Percentiles rank a stretch among this genome's conserved stretches.
Conservation (phyloP, 23 tunicate species). For the Halocynthia aurantium region DNA sequence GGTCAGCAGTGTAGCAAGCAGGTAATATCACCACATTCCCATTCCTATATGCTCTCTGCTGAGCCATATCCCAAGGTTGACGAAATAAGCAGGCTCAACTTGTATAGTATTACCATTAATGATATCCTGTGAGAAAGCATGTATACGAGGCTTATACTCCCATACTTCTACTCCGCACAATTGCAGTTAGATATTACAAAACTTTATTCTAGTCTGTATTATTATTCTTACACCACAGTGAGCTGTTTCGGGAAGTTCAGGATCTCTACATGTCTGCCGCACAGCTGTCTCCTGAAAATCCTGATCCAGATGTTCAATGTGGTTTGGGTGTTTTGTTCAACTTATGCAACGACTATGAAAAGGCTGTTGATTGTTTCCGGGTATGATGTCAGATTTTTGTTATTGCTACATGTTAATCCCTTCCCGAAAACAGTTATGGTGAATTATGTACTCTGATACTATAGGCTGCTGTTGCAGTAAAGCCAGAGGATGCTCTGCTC, state of each 20-base stretch:
- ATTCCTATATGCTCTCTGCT: too few species aligned
- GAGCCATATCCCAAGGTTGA: too few species aligned
- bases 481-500: conserved; percentile 78
- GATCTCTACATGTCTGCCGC: conserved; percentile 68
- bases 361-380: conserved; percentile 87
- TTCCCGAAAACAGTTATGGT: background rate
- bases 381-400: conserved; percentile 9
- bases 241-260: conserved; percentile 43
- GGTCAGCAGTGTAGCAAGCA: conserved; percentile 27
- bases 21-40: background rate
- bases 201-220: background rate
- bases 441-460: background rate
- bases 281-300: conserved; percentile 46
- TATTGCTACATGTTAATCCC: background rate
- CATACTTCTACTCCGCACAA: too few species aligned
- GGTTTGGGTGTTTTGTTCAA: conserved; percentile 83
- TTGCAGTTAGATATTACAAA: too few species aligned
- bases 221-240: conserved; percentile 13
- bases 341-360: conserved; percentile 56
- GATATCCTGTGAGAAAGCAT: too few species aligned
- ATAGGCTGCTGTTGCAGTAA: conserved; percentile 78
- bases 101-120: too few species aligned
- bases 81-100: too few species aligned
- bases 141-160: too few species aligned
- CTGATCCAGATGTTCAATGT: conserved; percentile 87